Conservation (phyloP, 2,797 vertebrate species). For the Podarcis lilfordi region DNA sequence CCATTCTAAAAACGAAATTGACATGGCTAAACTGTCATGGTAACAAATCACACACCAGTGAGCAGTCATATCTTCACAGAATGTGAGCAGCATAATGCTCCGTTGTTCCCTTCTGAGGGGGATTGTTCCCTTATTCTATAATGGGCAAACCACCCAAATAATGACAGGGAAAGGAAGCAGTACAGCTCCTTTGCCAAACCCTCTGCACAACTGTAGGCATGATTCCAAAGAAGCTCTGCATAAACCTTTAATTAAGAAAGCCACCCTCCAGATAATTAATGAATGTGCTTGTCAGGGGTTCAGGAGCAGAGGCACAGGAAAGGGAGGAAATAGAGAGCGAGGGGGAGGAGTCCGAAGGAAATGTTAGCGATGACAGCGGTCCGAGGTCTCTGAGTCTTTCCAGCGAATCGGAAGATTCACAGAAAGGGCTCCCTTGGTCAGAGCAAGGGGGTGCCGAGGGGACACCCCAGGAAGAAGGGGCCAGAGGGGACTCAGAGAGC, state of each 20-base stretch:
- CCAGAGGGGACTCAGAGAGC: no score
- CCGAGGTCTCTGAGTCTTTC: no score
- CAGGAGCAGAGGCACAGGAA: no score
- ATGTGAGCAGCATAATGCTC: neutral
- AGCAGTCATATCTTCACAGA: slow-evolving; percentile 3
- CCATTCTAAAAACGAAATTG: neutral
- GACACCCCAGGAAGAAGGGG: no score
- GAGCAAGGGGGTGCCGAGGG: no score
- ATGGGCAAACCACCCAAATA: neutral
- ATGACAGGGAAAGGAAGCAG: neutral
- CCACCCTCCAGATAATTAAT: neutral
- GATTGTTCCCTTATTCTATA: neutral
- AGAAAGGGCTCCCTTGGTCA: no score
- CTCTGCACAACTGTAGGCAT: neutral
- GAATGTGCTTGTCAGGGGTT: no score
- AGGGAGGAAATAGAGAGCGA: no score
- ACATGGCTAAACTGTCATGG: neutral
- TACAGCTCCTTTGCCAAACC: neutral
- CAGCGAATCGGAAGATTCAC: no score
- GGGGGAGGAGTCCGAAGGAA: no score
- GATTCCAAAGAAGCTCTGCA: neutral
- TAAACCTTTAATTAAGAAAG: neutral
- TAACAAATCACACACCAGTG: neutral
- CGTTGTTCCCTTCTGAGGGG: neutral
- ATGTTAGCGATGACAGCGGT: no score